A percentile compares a stretch with the other conserved stretches of the same genome.
Conservation (phyloP, 2,113 vertebrate genomes). For the Irena cyanogastra region DNA sequence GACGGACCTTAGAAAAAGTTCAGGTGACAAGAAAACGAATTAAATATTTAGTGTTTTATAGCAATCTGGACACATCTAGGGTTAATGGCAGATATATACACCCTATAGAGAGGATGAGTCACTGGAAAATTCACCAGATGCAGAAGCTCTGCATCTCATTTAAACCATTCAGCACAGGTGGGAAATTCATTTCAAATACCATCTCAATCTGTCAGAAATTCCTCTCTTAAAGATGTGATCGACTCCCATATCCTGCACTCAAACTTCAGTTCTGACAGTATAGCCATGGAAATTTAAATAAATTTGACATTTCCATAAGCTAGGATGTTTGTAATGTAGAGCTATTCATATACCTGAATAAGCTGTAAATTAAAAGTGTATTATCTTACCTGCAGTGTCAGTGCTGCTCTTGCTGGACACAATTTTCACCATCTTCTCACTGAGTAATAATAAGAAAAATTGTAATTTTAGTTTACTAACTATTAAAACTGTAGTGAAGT, state of each 20-base stretch:
- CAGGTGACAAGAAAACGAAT: background rate
- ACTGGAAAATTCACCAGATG: background rate
- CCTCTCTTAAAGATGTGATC: background rate
- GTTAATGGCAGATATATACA: background rate
- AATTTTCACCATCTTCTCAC: constrained; percentile 83
- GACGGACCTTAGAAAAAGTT: background rate
- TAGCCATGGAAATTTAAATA: background rate
- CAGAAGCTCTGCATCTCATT: background rate
- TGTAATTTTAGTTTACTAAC: background rate
- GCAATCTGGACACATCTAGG: background rate
- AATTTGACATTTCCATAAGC: background rate
- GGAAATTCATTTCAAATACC: constrained; percentile 1
- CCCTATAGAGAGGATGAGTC: background rate
- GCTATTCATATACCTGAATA: background rate
- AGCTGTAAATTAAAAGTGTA: background rate
- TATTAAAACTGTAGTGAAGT: background rate
- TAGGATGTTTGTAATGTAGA: background rate
- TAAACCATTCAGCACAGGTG: background rate
- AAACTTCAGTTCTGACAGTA: background rate
- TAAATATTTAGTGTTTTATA: background rate
- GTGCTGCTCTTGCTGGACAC: constrained; percentile 75
- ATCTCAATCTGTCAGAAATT: background rate
- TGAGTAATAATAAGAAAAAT: constrained; percentile 67
- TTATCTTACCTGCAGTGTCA: constrained; percentile 80
- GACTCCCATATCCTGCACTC: background rate